These are phyloP conservation scores for Euphydryas editha DNA, from an alignment of 2,888 invertebrate species.

Conservation along the genomic window DNA sequence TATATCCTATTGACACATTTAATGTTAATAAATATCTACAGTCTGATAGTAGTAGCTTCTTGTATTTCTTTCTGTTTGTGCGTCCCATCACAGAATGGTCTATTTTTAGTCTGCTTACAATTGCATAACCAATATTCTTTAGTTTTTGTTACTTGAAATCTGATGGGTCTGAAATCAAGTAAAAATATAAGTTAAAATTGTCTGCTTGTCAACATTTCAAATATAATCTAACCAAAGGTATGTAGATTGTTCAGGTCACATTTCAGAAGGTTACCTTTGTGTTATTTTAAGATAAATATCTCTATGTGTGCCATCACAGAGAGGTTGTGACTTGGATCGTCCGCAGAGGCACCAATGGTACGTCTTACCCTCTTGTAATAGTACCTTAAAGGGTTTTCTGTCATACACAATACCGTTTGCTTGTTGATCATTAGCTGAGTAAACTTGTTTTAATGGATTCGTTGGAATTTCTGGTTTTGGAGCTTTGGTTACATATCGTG, in stretches of 20 bases:
- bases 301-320: slow-evolving; percentile 97
- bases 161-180: slow-evolving; percentile 86
- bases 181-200: too few species aligned
- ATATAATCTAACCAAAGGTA: too few species aligned
- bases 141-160: slow-evolving; percentile 92
- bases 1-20: background rate
- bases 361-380: slow-evolving; percentile 88
- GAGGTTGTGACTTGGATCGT: slow-evolving; percentile 94
- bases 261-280: slow-evolving; percentile 76
- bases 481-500: slow-evolving; percentile 66
- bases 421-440: slow-evolving; percentile 85
- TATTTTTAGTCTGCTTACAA: slow-evolving; percentile 96
- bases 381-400: slow-evolving; percentile 93
- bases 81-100: slow-evolving; percentile 98
- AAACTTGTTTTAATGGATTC: slow-evolving; percentile 85
- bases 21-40: slow-evolving; percentile 13
- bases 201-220: too few species aligned
- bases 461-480: slow-evolving; percentile 85
- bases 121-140: slow-evolving; percentile 99
- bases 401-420: slow-evolving; percentile 92
- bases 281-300: slow-evolving; percentile 89
- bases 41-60: slow-evolving; percentile 72
- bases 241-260: too few species aligned
- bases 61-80: slow-evolving; percentile 90
- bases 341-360: slow-evolving; percentile 98